Base-by-base conservation (phyloP, 2,888 invertebrate species). In the Metellina segmentata region DNA sequence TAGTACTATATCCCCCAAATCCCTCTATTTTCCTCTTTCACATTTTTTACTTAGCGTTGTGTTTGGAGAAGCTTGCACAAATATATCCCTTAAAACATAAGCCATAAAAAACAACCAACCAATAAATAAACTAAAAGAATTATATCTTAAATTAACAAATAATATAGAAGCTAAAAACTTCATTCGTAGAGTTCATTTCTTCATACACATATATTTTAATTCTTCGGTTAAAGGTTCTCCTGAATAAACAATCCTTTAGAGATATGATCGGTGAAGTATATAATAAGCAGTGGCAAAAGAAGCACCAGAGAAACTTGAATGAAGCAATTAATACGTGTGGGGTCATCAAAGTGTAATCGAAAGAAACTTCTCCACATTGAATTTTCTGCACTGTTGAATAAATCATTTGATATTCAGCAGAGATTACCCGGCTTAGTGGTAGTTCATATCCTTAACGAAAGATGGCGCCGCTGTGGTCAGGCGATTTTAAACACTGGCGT, bases 401-500 rank as follows among this genome's bases (percentile, higher is more conserved):
- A 61, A 61, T 61, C 61, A 61, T 61, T 6, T 61, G 61, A 61
- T 61, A 61, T 61, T 61, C 61, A 61, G 16, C 9, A 61, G 61
- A 61, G 61, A 61, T 61, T 61, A 61, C 11, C 9, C 61, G 34
- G 34, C 34, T n/a, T n/a, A 34, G 11, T n/a, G 9, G 19, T 48
- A 81, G 69, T 34, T 81, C 11, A 6, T 0, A 11, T 69, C 16
- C 48, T 16, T 34, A 7, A 81, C 69, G 19, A 20, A 48, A 82
- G 82, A 82, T 82, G 82, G 82, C 82, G 71, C 71, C 11, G 16
- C 19, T 34, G 4, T 34, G 34, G 34, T 34, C 8, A 72, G 7
- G 5, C 20, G 34, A 20, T 7, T 9, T 7, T 20, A 11, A 1
- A 72, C 11, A 7, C 34, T 34, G 34, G 13, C 74, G 0, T 48